Evolutionary conservation across 1,140 invertebrate genomes (phyloP), one percentile per base, ranked within the genome.

Genomic region (Aradophagus sp.): DNA sequence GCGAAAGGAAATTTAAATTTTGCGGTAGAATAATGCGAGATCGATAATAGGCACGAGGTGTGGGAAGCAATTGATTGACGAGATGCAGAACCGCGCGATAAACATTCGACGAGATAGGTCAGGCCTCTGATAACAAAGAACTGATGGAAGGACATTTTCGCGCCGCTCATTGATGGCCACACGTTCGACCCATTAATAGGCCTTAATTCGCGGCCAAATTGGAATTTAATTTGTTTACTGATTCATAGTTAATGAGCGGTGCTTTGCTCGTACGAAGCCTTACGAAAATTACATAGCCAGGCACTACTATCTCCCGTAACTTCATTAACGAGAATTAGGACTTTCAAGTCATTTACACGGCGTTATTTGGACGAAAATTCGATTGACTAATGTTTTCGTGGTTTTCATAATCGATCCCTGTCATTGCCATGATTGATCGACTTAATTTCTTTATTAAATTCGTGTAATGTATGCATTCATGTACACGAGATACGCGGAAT

Each of bases 1-100:
- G 45, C 35, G 29, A 42, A 61, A 50, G 44, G 36, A 50, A 61
- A 61, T 61, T 61, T 32, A 50, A 50, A 61, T 61, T 61, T 61
- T 61, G 36, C 17, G 29, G 45, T 48, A 61, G 56, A 61, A 61
- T 61, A 61, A 61, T 61, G 20, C 34, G 19, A 6, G 45, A 61
- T 61, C 56, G 16, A 50, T 61, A 61, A 17, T 17, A 42, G 45
- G 42, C 44, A 31, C 32, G 36, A 61, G 20, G 44, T 31, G 34
- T 12, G 2, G 35, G 16, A 16, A 27, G 15, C 29, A 17, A 59
- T 13, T 61, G 36, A 50, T 31, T 42, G 31, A 61, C 44, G 27
- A 50, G 56, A 61, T 44, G 14, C 35, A 42, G 44, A 48, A 41
- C 35, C 19, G 16, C 19, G 17, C 14, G 44, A 41, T 61, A 50